Conservation (phyloP, 2,113 vertebrate species). For the Perognathus longimembris region DNA sequence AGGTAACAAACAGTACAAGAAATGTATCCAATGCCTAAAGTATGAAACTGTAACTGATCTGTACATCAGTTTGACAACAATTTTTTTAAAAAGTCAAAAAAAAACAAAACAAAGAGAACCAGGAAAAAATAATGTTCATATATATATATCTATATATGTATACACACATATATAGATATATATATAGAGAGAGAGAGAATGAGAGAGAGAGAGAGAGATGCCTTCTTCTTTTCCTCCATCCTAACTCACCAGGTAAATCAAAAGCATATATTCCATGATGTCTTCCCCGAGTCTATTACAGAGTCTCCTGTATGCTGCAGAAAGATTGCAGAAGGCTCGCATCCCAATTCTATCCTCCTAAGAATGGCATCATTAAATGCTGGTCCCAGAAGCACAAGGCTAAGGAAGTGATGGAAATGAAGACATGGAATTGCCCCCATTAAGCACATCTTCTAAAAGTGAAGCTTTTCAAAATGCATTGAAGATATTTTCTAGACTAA, state of each 20-base stretch:
- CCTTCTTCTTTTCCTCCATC: background rate
- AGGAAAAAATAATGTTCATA: too few relatives aligned
- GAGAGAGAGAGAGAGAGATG: too few relatives aligned
- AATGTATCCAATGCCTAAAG: too few relatives aligned
- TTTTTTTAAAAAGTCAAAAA: too few relatives aligned
- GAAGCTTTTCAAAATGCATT: background rate
- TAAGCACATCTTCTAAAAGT: background rate
- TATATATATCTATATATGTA: too few relatives aligned
- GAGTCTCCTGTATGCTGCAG: background rate
- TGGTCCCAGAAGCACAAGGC: background rate
- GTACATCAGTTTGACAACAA: too few relatives aligned
- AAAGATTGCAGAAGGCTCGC: background rate
- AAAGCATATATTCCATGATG: background rate
- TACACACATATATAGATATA: too few relatives aligned
- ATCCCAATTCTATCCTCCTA: background rate
- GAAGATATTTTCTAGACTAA: background rate
- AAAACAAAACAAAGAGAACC: too few relatives aligned
- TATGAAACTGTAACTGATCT: too few relatives aligned
- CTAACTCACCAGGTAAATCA: background rate
- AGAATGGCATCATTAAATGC: background rate
- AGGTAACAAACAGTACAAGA: too few relatives aligned
- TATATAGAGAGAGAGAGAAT: too few relatives aligned
- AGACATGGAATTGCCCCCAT: background rate
- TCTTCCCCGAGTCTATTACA: background rate
- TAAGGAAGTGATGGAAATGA: background rate